Evolutionary conservation across 92 coral and sea anemone genomes (phyloP).

Genomic region (Heteractis magnifica): DNA sequence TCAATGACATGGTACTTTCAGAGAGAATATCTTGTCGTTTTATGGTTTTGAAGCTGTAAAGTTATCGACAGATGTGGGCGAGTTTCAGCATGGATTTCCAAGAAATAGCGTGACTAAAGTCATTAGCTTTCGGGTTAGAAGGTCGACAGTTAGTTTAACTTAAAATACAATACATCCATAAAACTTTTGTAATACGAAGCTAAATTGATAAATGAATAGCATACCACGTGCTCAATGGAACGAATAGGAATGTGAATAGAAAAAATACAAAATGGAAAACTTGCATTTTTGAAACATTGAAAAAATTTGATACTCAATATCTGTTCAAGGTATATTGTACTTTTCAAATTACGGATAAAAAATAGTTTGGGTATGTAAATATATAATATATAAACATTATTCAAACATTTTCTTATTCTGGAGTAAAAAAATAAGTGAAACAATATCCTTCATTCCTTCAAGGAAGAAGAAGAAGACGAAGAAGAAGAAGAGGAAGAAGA

Average conservation of each 20-base stretch:
- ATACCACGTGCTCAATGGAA: not conserved
- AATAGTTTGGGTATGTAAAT: too few relatives aligned
- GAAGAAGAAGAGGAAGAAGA: too few relatives aligned
- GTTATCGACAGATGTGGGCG: not conserved
- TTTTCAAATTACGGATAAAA: too few relatives aligned
- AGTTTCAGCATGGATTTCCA: not conserved
- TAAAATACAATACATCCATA: too few relatives aligned
- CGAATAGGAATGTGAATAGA: not conserved
- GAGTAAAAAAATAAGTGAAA: too few relatives aligned
- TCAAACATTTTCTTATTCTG: too few relatives aligned
- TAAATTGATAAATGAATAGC: not conserved
- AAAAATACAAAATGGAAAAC: not conserved
- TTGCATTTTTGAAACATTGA: not conserved
- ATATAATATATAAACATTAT: too few relatives aligned
- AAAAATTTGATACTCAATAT: too few relatives aligned
- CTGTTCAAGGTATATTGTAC: too few relatives aligned
- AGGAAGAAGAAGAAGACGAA: too few relatives aligned
- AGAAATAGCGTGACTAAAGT: conserved; percentile 4
- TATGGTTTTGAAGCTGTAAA: not conserved
- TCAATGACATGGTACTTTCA: not conserved
- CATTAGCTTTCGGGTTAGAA: not conserved
- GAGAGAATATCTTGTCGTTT: not conserved
- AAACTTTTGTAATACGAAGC: not conserved
- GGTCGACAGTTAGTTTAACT: not conserved
- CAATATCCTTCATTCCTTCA: too few relatives aligned